Evolutionary conservation across 1,140 invertebrate genomes (phyloP).

Genomic region (Bombus soroeensis): DNA sequence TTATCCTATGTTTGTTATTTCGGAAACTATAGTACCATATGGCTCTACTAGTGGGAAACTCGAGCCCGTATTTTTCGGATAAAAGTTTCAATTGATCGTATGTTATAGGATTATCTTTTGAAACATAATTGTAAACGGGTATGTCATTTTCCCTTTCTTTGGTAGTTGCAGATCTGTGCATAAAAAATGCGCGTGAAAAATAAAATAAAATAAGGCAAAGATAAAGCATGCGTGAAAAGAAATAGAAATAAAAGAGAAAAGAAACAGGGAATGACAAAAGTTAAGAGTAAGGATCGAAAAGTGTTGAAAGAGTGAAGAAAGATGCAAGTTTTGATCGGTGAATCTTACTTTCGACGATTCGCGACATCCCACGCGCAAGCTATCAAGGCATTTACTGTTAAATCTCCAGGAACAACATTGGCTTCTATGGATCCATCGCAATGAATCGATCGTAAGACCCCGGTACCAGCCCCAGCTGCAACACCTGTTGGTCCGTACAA

Average conservation of each 20-base stretch:
- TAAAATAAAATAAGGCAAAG: not conserved
- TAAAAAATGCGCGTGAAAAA: no score
- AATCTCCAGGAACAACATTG: slow-evolving; percentile 93
- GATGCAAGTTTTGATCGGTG: not conserved
- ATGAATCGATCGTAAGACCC: slow-evolving; percentile 88
- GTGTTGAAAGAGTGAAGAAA: no score
- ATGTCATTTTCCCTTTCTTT: slow-evolving; percentile 59
- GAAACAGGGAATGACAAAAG: not conserved
- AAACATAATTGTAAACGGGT: slow-evolving; percentile 81
- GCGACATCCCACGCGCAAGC: slow-evolving; percentile 89
- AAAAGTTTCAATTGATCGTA: slow-evolving; percentile 79
- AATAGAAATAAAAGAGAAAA: not conserved
- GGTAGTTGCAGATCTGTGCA: not conserved
- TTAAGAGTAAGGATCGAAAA: not conserved
- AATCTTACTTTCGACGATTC: slow-evolving; percentile 71
- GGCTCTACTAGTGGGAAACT: slow-evolving; percentile 76
- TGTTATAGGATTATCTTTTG: slow-evolving; percentile 79
- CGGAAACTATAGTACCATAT: slow-evolving; percentile 85
- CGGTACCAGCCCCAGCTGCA: slow-evolving; percentile 88
- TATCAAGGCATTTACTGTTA: slow-evolving; percentile 90
- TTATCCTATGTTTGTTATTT: slow-evolving; percentile 81
- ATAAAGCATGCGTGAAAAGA: not conserved
- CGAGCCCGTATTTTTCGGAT: slow-evolving; percentile 77
- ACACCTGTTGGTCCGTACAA: slow-evolving; percentile 94
- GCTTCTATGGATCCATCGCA: slow-evolving; percentile 84